Conservation (phyloP, 2,797 vertebrate genomes). For the Huso huso region DNA sequence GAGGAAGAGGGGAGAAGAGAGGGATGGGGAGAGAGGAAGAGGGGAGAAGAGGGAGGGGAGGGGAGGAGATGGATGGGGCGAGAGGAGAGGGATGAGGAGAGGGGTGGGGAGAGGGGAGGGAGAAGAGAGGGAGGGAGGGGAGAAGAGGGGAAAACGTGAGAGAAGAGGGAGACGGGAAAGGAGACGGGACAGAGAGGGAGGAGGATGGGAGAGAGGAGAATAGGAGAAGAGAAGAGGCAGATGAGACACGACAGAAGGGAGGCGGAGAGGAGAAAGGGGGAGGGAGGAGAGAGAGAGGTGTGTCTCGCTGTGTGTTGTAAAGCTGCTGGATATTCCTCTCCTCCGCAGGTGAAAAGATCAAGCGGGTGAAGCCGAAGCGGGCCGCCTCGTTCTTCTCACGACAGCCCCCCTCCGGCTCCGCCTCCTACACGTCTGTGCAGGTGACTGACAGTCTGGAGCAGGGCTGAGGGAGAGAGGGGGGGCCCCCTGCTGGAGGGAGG, state of each 20-base stretch:
- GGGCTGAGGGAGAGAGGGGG: conserved; percentile 48
- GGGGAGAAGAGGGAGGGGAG: conserved; percentile 26
- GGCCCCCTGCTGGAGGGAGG: conserved; percentile 26
- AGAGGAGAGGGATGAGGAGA: no score
- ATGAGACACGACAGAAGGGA: no score
- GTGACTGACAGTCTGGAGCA: conserved; percentile 66
- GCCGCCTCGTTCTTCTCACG: conserved; percentile 78
- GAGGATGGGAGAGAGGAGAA: no score
- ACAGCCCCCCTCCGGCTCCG: conserved; percentile 47
- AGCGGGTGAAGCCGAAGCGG: conserved; percentile 79
- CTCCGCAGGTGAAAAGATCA: conserved; percentile 74
- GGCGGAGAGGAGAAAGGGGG: no score
- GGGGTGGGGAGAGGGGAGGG: no score
- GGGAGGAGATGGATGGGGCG: conserved; percentile 13
- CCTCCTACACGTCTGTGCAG: conserved; percentile 69
- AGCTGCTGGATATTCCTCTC: background rate
- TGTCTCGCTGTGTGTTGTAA: background rate
- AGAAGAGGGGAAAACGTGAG: no score
- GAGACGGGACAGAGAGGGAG: no score
- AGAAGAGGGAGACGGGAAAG: no score
- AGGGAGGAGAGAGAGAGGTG: no score
- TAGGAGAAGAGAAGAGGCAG: no score
- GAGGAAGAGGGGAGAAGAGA: conserved; percentile 43
- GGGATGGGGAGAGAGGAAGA: conserved; percentile 27
- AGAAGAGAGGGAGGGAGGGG: no score